phyloP scores from a whole-genome alignment of 2,113 vertebrate species.

The Psilopsiagon aymara region DNA sequence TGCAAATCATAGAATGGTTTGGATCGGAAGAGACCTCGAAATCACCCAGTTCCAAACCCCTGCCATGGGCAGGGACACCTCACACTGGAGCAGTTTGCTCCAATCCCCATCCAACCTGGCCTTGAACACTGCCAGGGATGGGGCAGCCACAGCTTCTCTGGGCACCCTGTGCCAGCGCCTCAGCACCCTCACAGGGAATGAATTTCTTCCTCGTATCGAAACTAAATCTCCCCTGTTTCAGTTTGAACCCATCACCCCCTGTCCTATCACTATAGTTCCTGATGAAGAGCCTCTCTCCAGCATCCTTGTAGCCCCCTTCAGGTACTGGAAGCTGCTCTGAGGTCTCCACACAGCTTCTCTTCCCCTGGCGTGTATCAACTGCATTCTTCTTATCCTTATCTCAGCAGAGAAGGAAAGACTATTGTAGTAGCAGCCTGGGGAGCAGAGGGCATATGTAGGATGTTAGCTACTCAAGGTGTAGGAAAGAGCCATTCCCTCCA shows the following conservation, averaged over 20 bases:
- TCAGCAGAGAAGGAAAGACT: not conserved
- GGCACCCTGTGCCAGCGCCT: too few species aligned
- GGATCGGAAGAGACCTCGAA: not conserved
- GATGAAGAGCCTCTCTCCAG: not conserved
- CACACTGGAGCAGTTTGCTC: not conserved
- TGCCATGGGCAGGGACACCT: not conserved
- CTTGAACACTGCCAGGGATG: too few species aligned
- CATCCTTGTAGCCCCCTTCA: not conserved
- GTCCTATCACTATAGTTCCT: not conserved
- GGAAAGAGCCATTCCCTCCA: not conserved
- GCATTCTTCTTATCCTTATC: not conserved
- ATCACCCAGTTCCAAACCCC: not conserved
- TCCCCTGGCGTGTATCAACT: not conserved
- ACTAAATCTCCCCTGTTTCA: too few species aligned
- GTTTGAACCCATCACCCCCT: not conserved
- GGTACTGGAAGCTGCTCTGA: not conserved
- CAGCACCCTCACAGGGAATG: too few species aligned
- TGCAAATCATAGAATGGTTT: not conserved
- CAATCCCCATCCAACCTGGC: not conserved
- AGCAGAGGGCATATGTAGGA: not conserved
- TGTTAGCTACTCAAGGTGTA: not conserved
- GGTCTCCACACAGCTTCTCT: not conserved
- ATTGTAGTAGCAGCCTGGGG: not conserved
- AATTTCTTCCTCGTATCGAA: too few species aligned
- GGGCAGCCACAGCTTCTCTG: not conserved